Percentiles rank a stretch among this genome's conserved stretches.
Conservation (phyloP, 2,797 vertebrate genomes). For the Balearica regulorum region DNA sequence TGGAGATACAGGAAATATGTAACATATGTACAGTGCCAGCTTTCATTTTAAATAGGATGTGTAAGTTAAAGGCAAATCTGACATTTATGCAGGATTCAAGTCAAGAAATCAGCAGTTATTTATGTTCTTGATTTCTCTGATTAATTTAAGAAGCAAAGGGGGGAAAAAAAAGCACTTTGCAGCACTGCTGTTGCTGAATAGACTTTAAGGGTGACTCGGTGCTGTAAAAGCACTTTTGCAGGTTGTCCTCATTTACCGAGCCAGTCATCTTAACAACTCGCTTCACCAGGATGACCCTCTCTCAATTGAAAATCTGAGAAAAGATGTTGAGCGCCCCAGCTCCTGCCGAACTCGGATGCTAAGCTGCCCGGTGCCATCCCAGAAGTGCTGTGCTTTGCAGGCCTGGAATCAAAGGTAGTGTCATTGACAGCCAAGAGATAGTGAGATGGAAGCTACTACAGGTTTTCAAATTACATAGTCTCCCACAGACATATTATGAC, state of each 20-base stretch:
- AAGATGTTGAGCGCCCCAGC: not conserved
- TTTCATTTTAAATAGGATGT: not conserved
- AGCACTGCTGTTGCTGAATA: not conserved
- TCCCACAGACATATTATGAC: not conserved
- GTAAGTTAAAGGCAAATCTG: not conserved
- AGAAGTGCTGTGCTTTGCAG: not conserved
- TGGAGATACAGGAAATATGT: not conserved
- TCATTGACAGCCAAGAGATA: too few relatives aligned
- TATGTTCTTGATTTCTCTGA: not conserved
- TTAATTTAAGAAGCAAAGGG: not conserved
- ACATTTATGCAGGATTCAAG: not conserved
- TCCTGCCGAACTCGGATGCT: rapidly evolving
- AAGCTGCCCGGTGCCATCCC: not conserved
- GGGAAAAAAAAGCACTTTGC: not conserved
- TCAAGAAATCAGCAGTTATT: not conserved
- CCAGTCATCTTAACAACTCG: not conserved
- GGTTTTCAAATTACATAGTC: not conserved
- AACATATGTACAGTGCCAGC: not conserved
- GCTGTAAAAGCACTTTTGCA: not conserved
- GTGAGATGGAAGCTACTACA: not conserved
- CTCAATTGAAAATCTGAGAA: not conserved
- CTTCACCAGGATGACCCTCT: not conserved
- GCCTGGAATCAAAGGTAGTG: not conserved
- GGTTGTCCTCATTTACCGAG: not conserved
- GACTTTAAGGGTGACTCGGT: not conserved